These are phyloP conservation scores for Podargus strigoides DNA, from an alignment of 2,797 vertebrate genomes.

Conservation along the genomic window DNA sequence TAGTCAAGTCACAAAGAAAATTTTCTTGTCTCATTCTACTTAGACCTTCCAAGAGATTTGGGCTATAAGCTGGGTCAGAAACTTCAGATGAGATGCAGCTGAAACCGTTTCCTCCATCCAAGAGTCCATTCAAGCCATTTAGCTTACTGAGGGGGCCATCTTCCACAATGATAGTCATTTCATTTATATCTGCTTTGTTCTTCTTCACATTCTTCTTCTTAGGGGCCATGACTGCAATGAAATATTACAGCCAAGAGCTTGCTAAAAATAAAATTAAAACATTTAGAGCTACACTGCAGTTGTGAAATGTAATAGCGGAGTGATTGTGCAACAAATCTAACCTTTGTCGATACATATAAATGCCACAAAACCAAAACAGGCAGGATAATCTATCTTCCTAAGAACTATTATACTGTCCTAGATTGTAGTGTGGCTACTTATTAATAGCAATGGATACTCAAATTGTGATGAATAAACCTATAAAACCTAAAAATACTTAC, in stretches of 20 bases:
- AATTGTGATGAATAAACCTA: not conserved
- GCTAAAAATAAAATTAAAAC: conserved; percentile 55
- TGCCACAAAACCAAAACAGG: not conserved
- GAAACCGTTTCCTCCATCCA: conserved; percentile 95
- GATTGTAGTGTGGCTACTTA: not conserved
- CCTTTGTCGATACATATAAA: not conserved
- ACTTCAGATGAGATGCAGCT: conserved; percentile 96
- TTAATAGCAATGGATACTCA: not conserved
- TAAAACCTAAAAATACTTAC: not conserved
- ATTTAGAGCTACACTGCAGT: not conserved
- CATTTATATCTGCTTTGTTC: conserved; percentile 90
- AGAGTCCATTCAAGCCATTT: conserved; percentile 88
- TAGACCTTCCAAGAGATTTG: conserved; percentile 92
- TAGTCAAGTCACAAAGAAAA: conserved; percentile 94
- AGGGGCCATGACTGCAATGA: conserved; percentile 92
- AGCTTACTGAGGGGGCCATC: conserved; percentile 91
- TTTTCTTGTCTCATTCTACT: conserved; percentile 92
- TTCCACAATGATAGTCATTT: conserved; percentile 93
- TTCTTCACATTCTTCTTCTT: conserved; percentile 97
- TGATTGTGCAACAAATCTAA: not conserved
- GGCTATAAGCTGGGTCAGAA: conserved; percentile 86
- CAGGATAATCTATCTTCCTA: not conserved
- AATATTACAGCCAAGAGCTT: conserved; percentile 83
- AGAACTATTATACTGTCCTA: not conserved
- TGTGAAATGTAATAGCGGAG: conserved; percentile 13